phyloP scores from a whole-genome alignment of 2,888 invertebrate genomes.

The Hypsopygia costalis region DNA sequence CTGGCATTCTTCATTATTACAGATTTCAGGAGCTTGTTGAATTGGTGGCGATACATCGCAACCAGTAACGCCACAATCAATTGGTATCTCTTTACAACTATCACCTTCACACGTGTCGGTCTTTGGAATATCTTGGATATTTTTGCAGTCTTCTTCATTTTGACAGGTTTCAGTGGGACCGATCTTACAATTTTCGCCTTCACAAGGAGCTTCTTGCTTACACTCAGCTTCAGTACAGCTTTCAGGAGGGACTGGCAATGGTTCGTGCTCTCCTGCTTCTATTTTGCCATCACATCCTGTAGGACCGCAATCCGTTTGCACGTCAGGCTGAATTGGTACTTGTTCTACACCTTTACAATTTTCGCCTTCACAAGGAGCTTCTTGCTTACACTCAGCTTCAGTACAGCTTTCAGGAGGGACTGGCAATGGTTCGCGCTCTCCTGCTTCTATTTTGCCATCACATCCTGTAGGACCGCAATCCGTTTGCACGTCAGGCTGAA shows the following conservation, averaged over 20 bases:
- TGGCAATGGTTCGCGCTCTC: neutral
- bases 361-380: slow-evolving; percentile 23
- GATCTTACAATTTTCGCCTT: slow-evolving; percentile 22
- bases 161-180: slow-evolving; percentile 21
- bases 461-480: slow-evolving; percentile 21
- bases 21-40: neutral
- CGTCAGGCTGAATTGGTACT: slow-evolving; percentile 12
- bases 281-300: slow-evolving; percentile 25
- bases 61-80: neutral
- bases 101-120: slow-evolving; percentile 24
- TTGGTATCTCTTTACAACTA: slow-evolving; percentile 4
- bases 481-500: slow-evolving; percentile 16
- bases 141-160: slow-evolving; percentile 24
- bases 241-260: slow-evolving; percentile 12
- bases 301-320: slow-evolving; percentile 14
- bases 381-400: slow-evolving; percentile 29
- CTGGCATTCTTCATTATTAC: neutral
- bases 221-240: slow-evolving; percentile 34
- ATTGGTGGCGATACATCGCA: neutral
- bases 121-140: slow-evolving; percentile 16
- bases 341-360: slow-evolving; percentile 17
- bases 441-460: slow-evolving; percentile 19
- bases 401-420: slow-evolving; percentile 24
- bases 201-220: slow-evolving; percentile 20
- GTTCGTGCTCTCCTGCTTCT: slow-evolving; percentile 1